Base-by-base conservation (phyloP, 1,140 invertebrate genomes). In the Hermetia illucens region DNA sequence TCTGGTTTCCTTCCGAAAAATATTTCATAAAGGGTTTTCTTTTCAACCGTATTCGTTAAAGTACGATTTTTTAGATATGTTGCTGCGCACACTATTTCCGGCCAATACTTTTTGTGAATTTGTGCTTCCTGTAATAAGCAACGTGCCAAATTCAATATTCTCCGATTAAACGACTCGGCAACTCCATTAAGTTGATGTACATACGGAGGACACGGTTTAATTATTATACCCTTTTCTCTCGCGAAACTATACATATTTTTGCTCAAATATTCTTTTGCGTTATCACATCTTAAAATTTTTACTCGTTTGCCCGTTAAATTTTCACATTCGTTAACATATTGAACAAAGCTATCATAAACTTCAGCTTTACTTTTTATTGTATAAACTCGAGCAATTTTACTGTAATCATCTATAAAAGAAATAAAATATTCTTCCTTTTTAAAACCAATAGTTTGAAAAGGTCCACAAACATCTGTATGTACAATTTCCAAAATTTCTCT, bases 131-230 rank as follows among this genome's bases (percentile, higher is more conserved):
- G 18, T 22, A 27, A 25, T 38, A 17, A 16, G 31, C 27, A 34
- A 25, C 61, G 37, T 1, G 58, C 62, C 38, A 36, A 47, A 21
- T 69, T 58, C 0, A 62, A 44, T 2, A 66, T 47, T 3, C 58
- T 62, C 8, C 63, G 31, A 42, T 66, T 62, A 21, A 51, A 51
- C 20, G 60, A 40, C 38, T 69, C 63, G 12, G 58, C 50, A 15
- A 49, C 45, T 4, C 61, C 61, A 40, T 64, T 66, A 41, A 61
- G 58, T 39, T 66, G 46, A 4, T 58, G 57, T 4, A 50, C 58
- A 31, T 64, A 61, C 0, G 44, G 48, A 15, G 48, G 39, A 4
- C 48, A 43, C 34, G 44, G 15, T 38, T 41, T 10, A 40, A 39
- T 27, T 13, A 25, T 18, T 42, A 44, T 22, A 43, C 46, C 39